Conservation (phyloP, 2,888 invertebrate species). For the Eupithecia dodoneata region DNA sequence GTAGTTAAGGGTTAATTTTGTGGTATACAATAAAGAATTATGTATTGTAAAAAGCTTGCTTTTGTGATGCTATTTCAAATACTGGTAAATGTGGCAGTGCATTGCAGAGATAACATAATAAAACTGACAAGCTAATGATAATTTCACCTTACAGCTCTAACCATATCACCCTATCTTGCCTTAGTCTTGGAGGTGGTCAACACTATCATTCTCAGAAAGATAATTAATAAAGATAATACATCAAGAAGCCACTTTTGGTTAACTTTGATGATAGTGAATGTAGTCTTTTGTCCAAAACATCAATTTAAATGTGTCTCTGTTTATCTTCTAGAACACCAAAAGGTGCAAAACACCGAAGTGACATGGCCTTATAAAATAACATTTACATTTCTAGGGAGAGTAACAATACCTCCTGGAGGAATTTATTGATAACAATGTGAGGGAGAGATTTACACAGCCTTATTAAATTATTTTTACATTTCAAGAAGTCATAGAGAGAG, state of each 20-base stretch:
- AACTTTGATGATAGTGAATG: neutral
- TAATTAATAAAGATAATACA: neutral
- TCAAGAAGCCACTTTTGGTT: neutral
- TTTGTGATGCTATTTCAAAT: neutral
- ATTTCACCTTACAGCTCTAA: conserved; percentile 1
- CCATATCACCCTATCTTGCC: neutral
- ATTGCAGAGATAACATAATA: neutral
- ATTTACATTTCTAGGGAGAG: neutral
- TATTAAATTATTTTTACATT: no score
- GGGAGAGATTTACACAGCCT: no score
- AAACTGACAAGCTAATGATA: neutral
- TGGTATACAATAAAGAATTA: no score
- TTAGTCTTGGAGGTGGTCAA: neutral
- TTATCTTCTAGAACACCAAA: neutral
- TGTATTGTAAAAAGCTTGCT: neutral
- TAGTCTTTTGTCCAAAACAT: neutral
- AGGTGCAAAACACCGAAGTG: neutral
- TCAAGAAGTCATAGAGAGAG: no score
- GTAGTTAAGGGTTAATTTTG: no score
- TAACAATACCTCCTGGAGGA: neutral
- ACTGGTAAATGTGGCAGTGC: neutral
- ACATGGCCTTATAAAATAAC: no score
- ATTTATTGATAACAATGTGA: neutral
- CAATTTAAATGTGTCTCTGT: neutral
- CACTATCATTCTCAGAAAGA: neutral